These are phyloP conservation scores for Noctua janthe DNA, from an alignment of 2,888 invertebrate species.

Conservation along the genomic window DNA sequence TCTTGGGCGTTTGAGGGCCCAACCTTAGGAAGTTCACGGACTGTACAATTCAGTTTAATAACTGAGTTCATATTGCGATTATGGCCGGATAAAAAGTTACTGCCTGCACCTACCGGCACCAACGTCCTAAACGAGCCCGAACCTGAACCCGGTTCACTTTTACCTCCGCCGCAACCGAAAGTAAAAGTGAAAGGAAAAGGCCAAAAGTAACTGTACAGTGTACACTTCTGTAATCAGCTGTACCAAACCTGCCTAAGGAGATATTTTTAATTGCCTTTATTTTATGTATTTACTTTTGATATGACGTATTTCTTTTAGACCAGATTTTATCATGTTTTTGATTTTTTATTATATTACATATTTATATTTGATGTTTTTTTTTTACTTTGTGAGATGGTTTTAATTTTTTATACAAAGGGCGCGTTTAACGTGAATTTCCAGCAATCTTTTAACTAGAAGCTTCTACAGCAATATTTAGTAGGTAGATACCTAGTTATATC, in stretches of 20 bases:
- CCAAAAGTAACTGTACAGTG: slow-evolving; percentile 8
- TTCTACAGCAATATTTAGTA: neutral
- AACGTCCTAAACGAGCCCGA: slow-evolving; percentile 11
- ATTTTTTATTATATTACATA: neutral
- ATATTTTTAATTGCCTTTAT: neutral
- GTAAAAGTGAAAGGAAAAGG: slow-evolving; percentile 1
- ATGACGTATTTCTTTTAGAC: slow-evolving; percentile 2
- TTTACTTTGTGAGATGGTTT: too few species aligned
- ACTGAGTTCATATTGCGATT: slow-evolving; percentile 43
- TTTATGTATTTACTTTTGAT: neutral
- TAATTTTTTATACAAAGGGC: too few species aligned
- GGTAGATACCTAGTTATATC: neutral
- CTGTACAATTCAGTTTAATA: slow-evolving; percentile 37
- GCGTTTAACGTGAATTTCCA: too few species aligned
- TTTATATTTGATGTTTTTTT: neutral
- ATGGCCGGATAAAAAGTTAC: slow-evolving; percentile 48
- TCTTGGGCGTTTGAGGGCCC: slow-evolving; percentile 47
- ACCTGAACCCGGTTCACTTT: neutral
- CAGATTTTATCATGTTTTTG: neutral
- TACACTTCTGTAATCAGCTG: neutral
- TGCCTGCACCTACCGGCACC: neutral
- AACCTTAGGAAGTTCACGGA: slow-evolving; percentile 6
- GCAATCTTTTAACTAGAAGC: neutral
- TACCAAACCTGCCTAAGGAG: neutral
- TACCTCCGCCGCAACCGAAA: neutral